Percentiles rank a stretch among this genome's conserved stretches.
Evolutionary conservation across 2,888 invertebrate species (phyloP).

Genomic region (Nematopogon swammerdamellus): DNA sequence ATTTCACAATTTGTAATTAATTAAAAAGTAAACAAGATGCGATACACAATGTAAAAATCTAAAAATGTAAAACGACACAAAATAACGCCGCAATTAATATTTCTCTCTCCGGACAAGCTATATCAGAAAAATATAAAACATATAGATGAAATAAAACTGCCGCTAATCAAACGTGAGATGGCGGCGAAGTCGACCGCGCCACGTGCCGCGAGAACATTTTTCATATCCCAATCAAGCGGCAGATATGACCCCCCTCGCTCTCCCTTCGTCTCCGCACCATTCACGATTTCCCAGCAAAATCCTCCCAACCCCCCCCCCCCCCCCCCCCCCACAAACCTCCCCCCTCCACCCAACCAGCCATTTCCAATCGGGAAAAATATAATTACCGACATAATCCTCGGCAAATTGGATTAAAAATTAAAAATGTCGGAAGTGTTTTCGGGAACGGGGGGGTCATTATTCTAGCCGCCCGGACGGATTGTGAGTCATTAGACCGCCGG

Average conservation of each 20-base stretch:
- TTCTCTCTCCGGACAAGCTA: too few species aligned
- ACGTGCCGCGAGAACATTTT: slow-evolving; percentile 17
- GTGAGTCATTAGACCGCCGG: neutral
- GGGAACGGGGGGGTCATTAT: slow-evolving; percentile 49
- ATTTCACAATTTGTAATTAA: too few species aligned
- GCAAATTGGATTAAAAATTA: slow-evolving; percentile 58
- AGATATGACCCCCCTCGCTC: slow-evolving; percentile 16
- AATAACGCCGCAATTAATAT: too few species aligned
- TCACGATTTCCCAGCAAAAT: slow-evolving; percentile 14
- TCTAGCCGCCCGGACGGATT: slow-evolving; percentile 26
- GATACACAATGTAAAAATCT: too few species aligned
- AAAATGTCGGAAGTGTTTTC: slow-evolving; percentile 48
- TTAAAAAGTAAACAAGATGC: too few species aligned
- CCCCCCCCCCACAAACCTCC: slow-evolving; percentile 15
- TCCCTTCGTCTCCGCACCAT: slow-evolving; percentile 32
- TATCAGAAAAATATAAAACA: too few species aligned
- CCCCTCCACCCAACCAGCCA: slow-evolving; percentile 29
- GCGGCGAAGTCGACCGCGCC: neutral
- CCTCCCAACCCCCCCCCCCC: slow-evolving; percentile 22
- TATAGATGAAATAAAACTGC: neutral
- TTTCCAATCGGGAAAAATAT: slow-evolving; percentile 48
- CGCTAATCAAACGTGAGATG: neutral
- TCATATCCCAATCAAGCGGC: slow-evolving; percentile 43
- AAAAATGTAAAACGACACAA: too few species aligned
- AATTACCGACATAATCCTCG: slow-evolving; percentile 57